A percentile compares a stretch with the other conserved stretches of the same genome.
Conservation (phyloP, 1,140 invertebrate species). For the Physella acuta region DNA sequence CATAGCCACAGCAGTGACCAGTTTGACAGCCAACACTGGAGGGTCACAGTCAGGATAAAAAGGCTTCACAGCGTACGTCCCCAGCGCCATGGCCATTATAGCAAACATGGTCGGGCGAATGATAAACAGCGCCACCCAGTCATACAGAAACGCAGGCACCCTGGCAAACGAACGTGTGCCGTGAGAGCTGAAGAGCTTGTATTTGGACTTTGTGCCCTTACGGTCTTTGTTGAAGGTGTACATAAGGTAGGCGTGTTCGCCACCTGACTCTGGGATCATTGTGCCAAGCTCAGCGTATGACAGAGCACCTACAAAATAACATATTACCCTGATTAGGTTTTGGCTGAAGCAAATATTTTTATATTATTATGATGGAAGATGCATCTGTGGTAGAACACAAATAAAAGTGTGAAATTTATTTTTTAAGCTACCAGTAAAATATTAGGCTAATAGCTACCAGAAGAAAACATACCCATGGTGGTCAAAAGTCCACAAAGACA, state of each 20-base stretch:
- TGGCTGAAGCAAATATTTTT: too few species aligned
- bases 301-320: conserved; percentile 73
- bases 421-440: too few species aligned
- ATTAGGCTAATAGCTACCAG: too few species aligned
- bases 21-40: conserved; percentile 38
- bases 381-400: too few species aligned
- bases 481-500: conserved; percentile 53
- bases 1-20: conserved; percentile 42
- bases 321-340: too few species aligned
- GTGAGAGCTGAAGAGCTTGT: neutral
- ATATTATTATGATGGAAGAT: too few species aligned
- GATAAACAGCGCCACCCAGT: conserved; percentile 52
- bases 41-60: conserved; percentile 48
- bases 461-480: conserved; percentile 50
- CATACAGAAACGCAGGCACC: conserved; percentile 51
- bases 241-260: conserved; percentile 50
- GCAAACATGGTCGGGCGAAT: conserved; percentile 50
- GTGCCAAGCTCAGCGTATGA: conserved; percentile 81
- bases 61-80: conserved; percentile 46
- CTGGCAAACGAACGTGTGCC: conserved; percentile 32
- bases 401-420: too few species aligned
- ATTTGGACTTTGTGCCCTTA: conserved; percentile 1
- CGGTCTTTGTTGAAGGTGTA: conserved; percentile 46
- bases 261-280: conserved; percentile 55
- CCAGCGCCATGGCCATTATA: conserved; percentile 48